phyloP scores from a whole-genome alignment of 2,113 vertebrate genomes.

The Zosterops lateralis region DNA sequence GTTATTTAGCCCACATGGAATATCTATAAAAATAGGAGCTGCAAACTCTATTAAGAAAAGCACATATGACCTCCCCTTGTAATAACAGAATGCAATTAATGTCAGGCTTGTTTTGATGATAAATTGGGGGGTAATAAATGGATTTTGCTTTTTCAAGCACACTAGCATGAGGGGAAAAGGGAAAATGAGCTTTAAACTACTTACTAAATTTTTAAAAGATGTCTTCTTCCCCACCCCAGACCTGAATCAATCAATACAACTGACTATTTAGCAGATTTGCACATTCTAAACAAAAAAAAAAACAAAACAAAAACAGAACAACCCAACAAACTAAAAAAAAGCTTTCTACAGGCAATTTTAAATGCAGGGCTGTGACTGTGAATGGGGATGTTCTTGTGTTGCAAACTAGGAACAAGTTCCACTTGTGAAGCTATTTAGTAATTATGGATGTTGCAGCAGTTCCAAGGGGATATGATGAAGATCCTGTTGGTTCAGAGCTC shows the following conservation, averaged over 20 bases:
- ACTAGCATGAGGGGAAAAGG: neutral
- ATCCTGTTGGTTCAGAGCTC: neutral
- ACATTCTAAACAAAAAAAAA: neutral
- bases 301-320: too few species aligned
- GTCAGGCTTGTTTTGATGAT: conserved; percentile 56
- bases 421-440: neutral
- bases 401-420: neutral
- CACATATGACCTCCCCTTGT: conserved; percentile 35
- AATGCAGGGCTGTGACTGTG: neutral
- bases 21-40: conserved; percentile 66
- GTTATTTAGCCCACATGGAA: conserved; percentile 59
- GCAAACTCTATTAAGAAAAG: conserved; percentile 61
- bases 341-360: neutral
- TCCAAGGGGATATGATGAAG: neutral
- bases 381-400: neutral
- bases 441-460: neutral
- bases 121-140: conserved; percentile 53
- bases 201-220: neutral
- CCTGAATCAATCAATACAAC: neutral
- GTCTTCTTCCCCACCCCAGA: neutral
- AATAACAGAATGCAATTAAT: conserved; percentile 67
- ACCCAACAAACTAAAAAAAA: neutral
- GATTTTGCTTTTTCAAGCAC: conserved; percentile 47
- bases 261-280: neutral
- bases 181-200: conserved; percentile 30